Evolutionary conservation across 1,140 invertebrate genomes (phyloP).

Genomic region (Caenorhabditis elegans): DNA sequence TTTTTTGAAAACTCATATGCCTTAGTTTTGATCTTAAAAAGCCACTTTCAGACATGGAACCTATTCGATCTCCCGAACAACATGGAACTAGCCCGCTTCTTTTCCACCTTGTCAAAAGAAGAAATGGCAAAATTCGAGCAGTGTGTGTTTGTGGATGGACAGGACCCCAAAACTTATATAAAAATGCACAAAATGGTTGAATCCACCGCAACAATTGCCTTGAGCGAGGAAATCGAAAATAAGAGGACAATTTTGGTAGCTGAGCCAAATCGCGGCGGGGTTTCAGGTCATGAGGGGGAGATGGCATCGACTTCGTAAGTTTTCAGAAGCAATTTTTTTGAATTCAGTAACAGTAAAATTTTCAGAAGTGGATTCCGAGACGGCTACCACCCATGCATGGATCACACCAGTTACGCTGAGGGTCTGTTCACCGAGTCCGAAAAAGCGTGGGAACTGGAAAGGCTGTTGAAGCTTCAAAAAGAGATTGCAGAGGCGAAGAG

Average conservation of each 20-base stretch:
- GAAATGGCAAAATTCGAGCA: background rate
- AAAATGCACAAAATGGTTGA: background rate
- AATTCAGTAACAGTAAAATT: background rate
- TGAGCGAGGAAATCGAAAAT: background rate
- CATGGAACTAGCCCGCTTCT: background rate
- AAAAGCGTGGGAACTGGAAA: no score
- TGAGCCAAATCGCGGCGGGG: background rate
- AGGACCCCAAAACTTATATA: conserved; percentile 20
- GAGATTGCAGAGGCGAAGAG: no score
- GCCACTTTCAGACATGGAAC: conserved; percentile 3
- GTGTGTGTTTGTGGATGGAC: background rate
- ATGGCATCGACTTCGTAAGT: background rate
- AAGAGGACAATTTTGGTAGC: background rate
- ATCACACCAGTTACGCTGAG: conserved; percentile 10
- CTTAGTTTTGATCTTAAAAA: no score
- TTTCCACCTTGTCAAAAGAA: background rate
- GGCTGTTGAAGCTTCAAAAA: no score
- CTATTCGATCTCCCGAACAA: background rate
- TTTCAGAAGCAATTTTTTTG: background rate
- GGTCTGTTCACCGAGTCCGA: no score
- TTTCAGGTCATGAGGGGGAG: background rate
- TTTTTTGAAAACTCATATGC: no score
- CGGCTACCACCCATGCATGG: background rate
- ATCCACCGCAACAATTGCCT: background rate
- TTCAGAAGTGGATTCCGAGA: conserved; percentile 28